Evolutionary conservation across 64 coral and sea anemone species (phyloP).

Genomic region (Pocillopora verrucosa): DNA sequence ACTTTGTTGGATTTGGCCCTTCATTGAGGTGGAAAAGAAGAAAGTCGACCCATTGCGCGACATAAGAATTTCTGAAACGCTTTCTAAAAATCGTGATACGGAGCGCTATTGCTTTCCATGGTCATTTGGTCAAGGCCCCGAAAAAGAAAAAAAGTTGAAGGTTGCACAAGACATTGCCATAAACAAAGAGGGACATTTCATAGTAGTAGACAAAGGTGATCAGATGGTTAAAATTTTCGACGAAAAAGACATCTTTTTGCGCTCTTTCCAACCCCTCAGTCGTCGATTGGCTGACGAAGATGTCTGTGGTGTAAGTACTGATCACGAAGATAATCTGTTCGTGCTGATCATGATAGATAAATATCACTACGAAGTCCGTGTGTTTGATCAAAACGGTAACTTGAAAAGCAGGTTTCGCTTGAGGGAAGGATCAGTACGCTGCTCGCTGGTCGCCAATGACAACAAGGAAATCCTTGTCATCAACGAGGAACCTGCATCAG

Average conservation of each 20-base stretch:
- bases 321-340: slow-evolving; percentile 45
- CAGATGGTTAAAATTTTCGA: slow-evolving; percentile 52
- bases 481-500: background rate
- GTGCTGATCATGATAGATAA: slow-evolving; percentile 54
- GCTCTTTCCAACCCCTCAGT: slow-evolving; percentile 43
- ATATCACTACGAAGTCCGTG: slow-evolving; percentile 35
- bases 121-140: slow-evolving; percentile 57
- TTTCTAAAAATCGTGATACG: slow-evolving; percentile 21
- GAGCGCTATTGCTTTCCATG: slow-evolving; percentile 29
- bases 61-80: slow-evolving; percentile 37
- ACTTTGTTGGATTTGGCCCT: slow-evolving; percentile 47
- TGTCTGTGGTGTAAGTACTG: slow-evolving; percentile 36
- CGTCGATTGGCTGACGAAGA: slow-evolving; percentile 44
- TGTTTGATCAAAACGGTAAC: slow-evolving; percentile 32
- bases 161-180: slow-evolving; percentile 37
- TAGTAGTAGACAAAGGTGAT: slow-evolving; percentile 53
- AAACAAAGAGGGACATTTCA: slow-evolving; percentile 50
- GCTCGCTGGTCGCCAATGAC: slow-evolving; percentile 14
- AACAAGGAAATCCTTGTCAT: slow-evolving; percentile 27
- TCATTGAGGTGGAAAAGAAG: slow-evolving; percentile 40
- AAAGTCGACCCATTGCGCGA: slow-evolving; percentile 71
- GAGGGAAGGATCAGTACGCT: slow-evolving; percentile 44
- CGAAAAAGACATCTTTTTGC: slow-evolving; percentile 16
- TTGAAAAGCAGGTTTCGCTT: slow-evolving; percentile 6
- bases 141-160: slow-evolving; percentile 33